Conservation (phyloP, 2,113 vertebrate genomes). For the Rhagologus leucostigma region DNA sequence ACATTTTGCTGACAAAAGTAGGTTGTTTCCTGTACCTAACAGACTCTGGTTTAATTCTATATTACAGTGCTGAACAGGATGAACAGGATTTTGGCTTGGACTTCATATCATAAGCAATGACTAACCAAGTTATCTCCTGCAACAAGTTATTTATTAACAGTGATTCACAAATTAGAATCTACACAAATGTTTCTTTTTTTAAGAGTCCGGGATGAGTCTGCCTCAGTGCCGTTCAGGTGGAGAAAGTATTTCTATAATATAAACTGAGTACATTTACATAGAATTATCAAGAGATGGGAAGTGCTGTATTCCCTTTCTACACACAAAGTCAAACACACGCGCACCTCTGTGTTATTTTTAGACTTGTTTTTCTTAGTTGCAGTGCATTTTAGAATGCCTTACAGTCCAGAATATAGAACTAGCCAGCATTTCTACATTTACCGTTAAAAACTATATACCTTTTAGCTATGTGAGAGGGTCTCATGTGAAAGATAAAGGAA, state of each 20-base stretch:
- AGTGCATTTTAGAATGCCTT: background rate
- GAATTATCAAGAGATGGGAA: background rate
- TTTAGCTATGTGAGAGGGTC: background rate
- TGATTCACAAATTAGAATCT: background rate
- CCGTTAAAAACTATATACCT: background rate
- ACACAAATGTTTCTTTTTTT: background rate
- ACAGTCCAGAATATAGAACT: background rate
- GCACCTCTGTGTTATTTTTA: background rate
- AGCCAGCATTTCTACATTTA: background rate
- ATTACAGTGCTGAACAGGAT: background rate
- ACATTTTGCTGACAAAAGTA: background rate
- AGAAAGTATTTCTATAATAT: background rate
- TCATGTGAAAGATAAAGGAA: background rate
- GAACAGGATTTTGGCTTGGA: background rate
- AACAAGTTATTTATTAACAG: background rate
- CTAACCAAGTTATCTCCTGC: background rate
- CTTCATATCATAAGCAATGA: background rate
- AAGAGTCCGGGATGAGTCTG: background rate
- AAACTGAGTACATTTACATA: background rate
- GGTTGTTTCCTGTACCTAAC: background rate
- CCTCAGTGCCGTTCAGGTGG: background rate
- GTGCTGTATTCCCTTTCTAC: background rate
- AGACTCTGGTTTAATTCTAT: background rate
- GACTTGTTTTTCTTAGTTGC: background rate
- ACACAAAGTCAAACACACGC: background rate